Evolutionary conservation across 2,113 vertebrate genomes (phyloP).

Genomic region (Garra rufa): DNA sequence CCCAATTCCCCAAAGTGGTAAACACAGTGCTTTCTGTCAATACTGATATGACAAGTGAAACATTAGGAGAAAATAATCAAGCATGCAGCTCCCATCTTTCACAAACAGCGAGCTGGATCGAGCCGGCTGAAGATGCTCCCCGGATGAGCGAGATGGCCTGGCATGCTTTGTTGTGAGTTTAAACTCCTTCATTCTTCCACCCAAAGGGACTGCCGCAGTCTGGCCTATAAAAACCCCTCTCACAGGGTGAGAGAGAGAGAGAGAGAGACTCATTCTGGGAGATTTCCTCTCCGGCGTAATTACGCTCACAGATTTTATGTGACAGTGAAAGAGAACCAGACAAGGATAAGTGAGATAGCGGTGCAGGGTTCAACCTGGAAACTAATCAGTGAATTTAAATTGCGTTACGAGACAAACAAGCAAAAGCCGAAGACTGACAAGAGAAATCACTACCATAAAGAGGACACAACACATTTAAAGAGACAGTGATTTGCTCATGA

Average conservation of each 20-base stretch:
- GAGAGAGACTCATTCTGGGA: neutral
- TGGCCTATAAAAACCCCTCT: conserved; percentile 21
- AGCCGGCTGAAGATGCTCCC: neutral
- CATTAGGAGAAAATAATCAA: conserved; percentile 24
- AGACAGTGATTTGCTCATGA: neutral
- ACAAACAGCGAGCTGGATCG: neutral
- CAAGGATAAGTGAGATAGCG: neutral
- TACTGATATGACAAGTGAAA: conserved; percentile 14
- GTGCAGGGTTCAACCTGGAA: conserved; percentile 9
- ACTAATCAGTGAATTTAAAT: conserved; percentile 1
- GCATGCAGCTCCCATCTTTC: neutral
- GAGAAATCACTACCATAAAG: neutral
- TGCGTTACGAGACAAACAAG: neutral
- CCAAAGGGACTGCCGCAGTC: neutral
- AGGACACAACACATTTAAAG: neutral
- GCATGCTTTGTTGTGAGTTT: conserved; percentile 5
- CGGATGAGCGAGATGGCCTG: neutral
- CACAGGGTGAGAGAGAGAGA: neutral
- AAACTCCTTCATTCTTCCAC: neutral
- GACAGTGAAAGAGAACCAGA: neutral
- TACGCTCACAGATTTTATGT: neutral
- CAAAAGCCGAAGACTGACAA: conserved; percentile 1
- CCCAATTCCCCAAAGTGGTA: conserved; percentile 3
- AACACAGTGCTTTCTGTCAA: conserved; percentile 25
- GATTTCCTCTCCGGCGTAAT: neutral